Base-by-base conservation (phyloP, 2,113 vertebrate species). In the Tenrec ecaudatus region DNA sequence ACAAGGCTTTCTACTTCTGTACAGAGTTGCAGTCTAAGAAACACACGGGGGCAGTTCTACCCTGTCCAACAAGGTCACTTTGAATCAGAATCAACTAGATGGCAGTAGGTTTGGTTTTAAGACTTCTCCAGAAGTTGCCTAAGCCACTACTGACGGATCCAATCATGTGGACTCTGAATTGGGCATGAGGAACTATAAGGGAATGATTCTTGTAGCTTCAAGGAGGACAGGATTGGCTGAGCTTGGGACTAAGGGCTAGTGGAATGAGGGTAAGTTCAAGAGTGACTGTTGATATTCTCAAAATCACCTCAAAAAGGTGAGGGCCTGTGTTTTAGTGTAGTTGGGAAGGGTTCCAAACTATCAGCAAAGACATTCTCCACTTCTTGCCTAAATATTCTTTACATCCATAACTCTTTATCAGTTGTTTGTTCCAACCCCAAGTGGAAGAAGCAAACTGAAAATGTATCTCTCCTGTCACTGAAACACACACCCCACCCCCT, bases 371-470 rank as follows among this genome's bases (percentile, higher is more conserved):
- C 2, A 9, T 40, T 22, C 27, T 88, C 31, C 73, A 36, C 7
- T 57, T 25, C 36, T n/a, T 71, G 2, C 40, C 8, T 6, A 68
- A 43, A 57, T 82, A 79, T 8, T 82, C 36, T 69, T 80, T n/a
- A 89, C 2, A 60, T 1, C 12, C n/a, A 47, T 9, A 36, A 2
- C 6, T 6, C 33, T 60, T 5, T 64, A 92, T 31, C 12, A 33
- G 23, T 66, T 71, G 17, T 53, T 86, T 80, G 31, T 71, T 89
- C 29, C 25, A 83, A 33, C 1, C n/a, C 2, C 43, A 69, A 81
- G 38, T 64, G 19, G 14, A 85, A 82, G n/a, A 95, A 79, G 68
- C 53, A 90, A 93, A 80, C 43, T 31, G 4, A 92, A 4, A 77
- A 91, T 36, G 31, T 29, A 36, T 22, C 88, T 36, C 66, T 96